Percentiles rank a stretch among this genome's conserved stretches.
These are phyloP conservation scores for Phortica variegata DNA, from an alignment of 1,140 invertebrate genomes.

Conservation along the genomic window DNA sequence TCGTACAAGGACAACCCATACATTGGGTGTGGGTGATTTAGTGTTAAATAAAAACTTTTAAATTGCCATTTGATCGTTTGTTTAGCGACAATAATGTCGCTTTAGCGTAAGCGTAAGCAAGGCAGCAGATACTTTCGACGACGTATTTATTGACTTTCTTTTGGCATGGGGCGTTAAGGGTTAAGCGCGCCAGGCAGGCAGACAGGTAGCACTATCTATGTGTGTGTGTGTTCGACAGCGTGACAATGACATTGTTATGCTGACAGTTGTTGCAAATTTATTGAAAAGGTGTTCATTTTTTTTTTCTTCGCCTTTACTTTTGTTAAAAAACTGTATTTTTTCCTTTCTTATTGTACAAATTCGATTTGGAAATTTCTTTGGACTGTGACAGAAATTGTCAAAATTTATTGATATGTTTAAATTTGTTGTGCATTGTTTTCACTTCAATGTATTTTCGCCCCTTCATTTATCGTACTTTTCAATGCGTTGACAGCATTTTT, in stretches of 20 bases:
- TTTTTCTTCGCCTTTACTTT: slow-evolving; percentile 21
- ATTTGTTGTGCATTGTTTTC: slow-evolving; percentile 33
- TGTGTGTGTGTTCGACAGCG: slow-evolving; percentile 10
- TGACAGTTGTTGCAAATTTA: slow-evolving; percentile 56
- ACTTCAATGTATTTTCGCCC: too few species aligned
- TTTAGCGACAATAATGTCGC: slow-evolving; percentile 56
- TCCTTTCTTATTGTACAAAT: not conserved
- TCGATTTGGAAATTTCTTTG: not conserved
- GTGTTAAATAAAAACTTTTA: slow-evolving; percentile 57
- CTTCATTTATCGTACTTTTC: too few species aligned
- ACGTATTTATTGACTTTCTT: slow-evolving; percentile 6
- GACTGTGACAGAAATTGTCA: slow-evolving; percentile 30
- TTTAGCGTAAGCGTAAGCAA: too few species aligned
- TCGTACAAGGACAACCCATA: too few species aligned
- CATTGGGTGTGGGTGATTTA: slow-evolving; percentile 53
- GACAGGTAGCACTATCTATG: slow-evolving; percentile 4
- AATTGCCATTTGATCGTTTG: slow-evolving; percentile 57
- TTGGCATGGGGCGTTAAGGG: too few species aligned
- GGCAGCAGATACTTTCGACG: too few species aligned
- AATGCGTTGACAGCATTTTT: too few species aligned
- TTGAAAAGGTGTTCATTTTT: slow-evolving; percentile 47
- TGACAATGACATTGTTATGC: slow-evolving; percentile 55
- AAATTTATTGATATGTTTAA: slow-evolving; percentile 55
- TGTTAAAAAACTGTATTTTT: not conserved
- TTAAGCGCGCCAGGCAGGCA: not conserved